Conservation (phyloP, 2,888 invertebrate genomes). For the Tipula unca region DNA sequence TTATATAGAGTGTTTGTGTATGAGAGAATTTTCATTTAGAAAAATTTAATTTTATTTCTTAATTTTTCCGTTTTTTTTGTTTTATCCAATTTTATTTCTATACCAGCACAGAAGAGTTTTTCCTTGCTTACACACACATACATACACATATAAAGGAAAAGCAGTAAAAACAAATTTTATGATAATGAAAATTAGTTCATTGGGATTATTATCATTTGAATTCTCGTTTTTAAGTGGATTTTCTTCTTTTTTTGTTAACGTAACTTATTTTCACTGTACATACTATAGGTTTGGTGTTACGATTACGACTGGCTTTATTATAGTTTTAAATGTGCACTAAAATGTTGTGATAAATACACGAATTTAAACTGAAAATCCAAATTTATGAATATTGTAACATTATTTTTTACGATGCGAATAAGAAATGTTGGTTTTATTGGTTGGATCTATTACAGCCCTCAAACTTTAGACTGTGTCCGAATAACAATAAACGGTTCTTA, state of each 20-base stretch:
- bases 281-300: background rate
- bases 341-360: no score
- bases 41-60: background rate
- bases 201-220: background rate
- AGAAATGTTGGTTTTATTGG: no score
- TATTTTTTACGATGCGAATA: no score
- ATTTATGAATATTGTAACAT: no score
- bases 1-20: background rate
- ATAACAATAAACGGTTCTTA: no score
- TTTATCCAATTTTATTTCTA: background rate
- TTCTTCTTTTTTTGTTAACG: background rate
- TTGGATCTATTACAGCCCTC: no score
- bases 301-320: background rate
- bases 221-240: background rate
- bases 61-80: background rate
- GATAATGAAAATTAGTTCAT: slow-evolving; percentile 8
- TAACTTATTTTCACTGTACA: background rate
- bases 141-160: background rate
- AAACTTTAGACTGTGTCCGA: no score
- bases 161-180: background rate
- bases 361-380: no score
- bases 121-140: no score
- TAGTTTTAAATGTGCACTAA: no score
- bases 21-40: background rate
- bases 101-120: background rate